A percentile compares a stretch with the other conserved stretches of the same genome.
phyloP scores from a whole-genome alignment of 2,113 vertebrate genomes.

The Ameiurus melas region DNA sequence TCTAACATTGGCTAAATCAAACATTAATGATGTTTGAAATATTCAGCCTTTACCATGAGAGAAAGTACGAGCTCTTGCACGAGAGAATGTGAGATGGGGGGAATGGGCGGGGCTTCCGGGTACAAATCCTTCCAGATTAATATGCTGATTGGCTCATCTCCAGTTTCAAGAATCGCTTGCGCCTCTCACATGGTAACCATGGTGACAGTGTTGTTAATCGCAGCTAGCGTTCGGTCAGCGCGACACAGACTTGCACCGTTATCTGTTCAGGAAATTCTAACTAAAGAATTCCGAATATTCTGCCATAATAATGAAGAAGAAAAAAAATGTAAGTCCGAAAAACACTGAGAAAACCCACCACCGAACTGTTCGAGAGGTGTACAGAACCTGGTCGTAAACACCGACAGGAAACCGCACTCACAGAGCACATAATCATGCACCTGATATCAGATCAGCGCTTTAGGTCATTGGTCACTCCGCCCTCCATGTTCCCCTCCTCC shows the following conservation, averaged over 20 bases:
- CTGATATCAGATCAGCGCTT: slow-evolving; percentile 20
- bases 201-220: background rate
- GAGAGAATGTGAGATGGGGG: background rate
- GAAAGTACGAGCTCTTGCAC: background rate
- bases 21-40: background rate
- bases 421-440: slow-evolving; percentile 8
- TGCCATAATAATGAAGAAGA: background rate
- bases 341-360: background rate
- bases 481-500: background rate
- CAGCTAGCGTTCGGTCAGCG: background rate
- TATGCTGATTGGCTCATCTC: background rate
- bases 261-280: background rate
- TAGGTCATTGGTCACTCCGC: background rate
- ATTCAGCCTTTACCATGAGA: background rate
- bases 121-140: background rate
- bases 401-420: background rate
- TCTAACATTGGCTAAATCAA: background rate
- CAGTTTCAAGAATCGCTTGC: background rate
- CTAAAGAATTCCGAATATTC: background rate
- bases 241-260: too few species aligned
- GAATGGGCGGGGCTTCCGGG: background rate
- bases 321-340: background rate
- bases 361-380: background rate
- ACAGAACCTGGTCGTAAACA: background rate
- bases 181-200: background rate